Base-by-base conservation (phyloP, 1,140 invertebrate genomes). In the Coelopa frigida region DNA sequence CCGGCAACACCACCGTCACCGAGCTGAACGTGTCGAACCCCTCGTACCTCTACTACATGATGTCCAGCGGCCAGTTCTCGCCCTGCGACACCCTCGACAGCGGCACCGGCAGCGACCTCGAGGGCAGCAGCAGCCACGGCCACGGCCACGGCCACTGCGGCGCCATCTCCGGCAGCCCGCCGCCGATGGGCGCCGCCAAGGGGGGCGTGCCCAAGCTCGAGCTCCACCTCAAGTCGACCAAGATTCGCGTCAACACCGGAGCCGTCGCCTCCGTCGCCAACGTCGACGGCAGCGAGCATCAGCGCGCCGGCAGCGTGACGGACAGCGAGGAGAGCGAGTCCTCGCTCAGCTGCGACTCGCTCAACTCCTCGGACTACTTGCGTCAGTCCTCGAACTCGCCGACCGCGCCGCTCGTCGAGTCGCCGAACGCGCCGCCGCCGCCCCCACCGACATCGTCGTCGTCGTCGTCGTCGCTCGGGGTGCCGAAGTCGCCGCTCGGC, bases 91-190 rank as follows among this genome's bases (percentile, higher is more conserved):
- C 84, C 0, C 54, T 87, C 47, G 86, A 89, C 70, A 88, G 85
- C 43, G 86, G 85, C 14, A 87, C 85, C 7, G 85, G 85, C 68
- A 87, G 84, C 58, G 87, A 89, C 58, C 68, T 87, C 42, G 85
- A 88, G 56, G 59, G 57, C 12, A 49, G 46, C 26, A 44, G 51
- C 14, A 46, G 35, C 32, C 8, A 50, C 11, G 46, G 42, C 46
- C 40, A n/a, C 38, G 29, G 11, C 3, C 20, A 14, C 24, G 2
- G 41, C 24, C 20, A 15, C 21, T 11, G 23, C 7, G 11, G 10
- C 22, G 4, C n/a, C 33, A 4, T 35, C 31, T 7, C 15, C 40
- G 3, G 3, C 31, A 3, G n/a, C n/a, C 41, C 14, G 23, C 41
- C 21, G 29, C 20, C 38, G 21, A 39, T 10, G 33, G 50, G 22